Conservation (phyloP, 2,888 invertebrate species). For the Drosophila neonasuta region DNA sequence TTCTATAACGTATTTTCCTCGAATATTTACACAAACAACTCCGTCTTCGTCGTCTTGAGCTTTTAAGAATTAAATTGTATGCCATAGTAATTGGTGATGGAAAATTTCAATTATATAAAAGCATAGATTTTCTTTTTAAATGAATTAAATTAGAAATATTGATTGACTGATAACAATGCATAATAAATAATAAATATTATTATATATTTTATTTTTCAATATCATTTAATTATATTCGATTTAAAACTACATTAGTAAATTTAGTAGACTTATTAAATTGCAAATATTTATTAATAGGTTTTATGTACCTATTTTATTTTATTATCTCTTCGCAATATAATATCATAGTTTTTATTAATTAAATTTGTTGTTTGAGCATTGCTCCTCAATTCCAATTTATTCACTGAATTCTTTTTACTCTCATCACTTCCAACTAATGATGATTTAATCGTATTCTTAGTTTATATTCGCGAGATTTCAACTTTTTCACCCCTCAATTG, state of each 20-base stretch:
- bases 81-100: slow-evolving; percentile 33
- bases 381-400: neutral
- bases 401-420: neutral
- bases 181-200: too few relatives aligned
- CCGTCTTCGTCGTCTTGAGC: neutral
- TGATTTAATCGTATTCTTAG: slow-evolving; percentile 12
- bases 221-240: too few relatives aligned
- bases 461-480: neutral
- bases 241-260: too few relatives aligned
- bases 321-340: neutral
- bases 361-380: neutral
- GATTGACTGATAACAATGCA: neutral
- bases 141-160: neutral
- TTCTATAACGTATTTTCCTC: slow-evolving; percentile 24
- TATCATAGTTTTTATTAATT: neutral
- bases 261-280: neutral
- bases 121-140: neutral
- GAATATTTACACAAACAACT: slow-evolving; percentile 46
- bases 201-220: too few relatives aligned
- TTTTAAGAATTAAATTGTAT: slow-evolving; percentile 5
- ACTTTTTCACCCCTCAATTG: neutral
- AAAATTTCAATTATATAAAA: slow-evolving; percentile 6
- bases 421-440: slow-evolving; percentile 5
- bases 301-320: neutral
- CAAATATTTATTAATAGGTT: neutral